A percentile compares a stretch with the other conserved stretches of the same genome.
These are phyloP conservation scores for Drosophila siamana DNA, from an alignment of 2,888 invertebrate genomes.

Conservation along the genomic window DNA sequence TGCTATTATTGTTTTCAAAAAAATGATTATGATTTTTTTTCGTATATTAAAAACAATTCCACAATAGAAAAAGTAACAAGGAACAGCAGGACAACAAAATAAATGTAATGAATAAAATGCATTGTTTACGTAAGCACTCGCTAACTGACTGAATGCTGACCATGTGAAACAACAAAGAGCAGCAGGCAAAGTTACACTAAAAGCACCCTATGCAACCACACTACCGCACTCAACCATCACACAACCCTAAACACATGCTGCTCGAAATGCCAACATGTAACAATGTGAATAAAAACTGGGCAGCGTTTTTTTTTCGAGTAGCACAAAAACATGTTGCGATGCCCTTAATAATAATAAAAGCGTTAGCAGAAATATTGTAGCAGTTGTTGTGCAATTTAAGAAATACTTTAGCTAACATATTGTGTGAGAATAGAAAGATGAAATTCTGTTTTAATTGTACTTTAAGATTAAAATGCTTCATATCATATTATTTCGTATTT, in stretches of 20 bases:
- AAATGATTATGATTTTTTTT: slow-evolving; percentile 69
- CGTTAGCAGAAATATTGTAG: slow-evolving; percentile 7
- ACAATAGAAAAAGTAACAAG: not conserved
- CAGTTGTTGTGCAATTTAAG: slow-evolving; percentile 13
- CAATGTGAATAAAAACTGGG: slow-evolving; percentile 21
- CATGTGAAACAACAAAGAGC: slow-evolving; percentile 34
- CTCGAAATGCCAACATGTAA: slow-evolving; percentile 18
- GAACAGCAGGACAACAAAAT: slow-evolving; percentile 1
- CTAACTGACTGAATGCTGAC: slow-evolving; percentile 31
- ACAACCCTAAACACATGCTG: not conserved
- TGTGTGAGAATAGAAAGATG: not conserved
- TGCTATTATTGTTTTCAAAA: slow-evolving; percentile 64
- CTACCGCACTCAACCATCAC: not conserved
- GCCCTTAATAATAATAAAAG: slow-evolving; percentile 5
- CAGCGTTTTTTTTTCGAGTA: slow-evolving; percentile 1
- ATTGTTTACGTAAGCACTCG: slow-evolving; percentile 25
- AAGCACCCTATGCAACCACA: not conserved
- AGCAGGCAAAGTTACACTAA: slow-evolving; percentile 19
- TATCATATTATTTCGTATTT: too few species aligned
- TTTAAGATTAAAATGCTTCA: too few species aligned
- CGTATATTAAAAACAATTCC: slow-evolving; percentile 36
- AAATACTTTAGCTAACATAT: not conserved
- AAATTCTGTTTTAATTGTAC: too few species aligned
- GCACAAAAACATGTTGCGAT: slow-evolving; percentile 8
- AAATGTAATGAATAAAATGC: slow-evolving; percentile 34